Percentiles rank a stretch among this genome's conserved stretches.
Evolutionary conservation across 2,888 invertebrate species (phyloP).

Genomic region (Monochamus alternatus): DNA sequence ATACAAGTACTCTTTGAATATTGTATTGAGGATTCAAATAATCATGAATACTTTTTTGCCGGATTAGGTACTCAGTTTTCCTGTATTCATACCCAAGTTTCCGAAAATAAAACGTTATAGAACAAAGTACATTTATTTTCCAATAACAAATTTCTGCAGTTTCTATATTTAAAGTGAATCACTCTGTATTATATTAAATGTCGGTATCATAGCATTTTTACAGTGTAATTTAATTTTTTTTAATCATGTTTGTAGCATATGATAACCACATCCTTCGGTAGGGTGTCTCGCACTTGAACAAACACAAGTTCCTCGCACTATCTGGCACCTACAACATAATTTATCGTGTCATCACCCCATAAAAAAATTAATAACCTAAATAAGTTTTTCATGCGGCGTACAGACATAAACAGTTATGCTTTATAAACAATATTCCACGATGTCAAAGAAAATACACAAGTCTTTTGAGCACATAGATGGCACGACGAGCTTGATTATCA

Average conservation of each 20-base stretch:
- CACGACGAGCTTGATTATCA: slow-evolving; percentile 32
- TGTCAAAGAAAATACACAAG: slow-evolving; percentile 28
- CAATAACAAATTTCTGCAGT: no score
- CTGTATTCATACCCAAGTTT: no score
- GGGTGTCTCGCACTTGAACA: neutral
- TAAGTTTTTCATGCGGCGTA: slow-evolving; percentile 4
- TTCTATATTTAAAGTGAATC: no score
- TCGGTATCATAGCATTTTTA: no score
- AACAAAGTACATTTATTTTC: no score
- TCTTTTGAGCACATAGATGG: slow-evolving; percentile 25
- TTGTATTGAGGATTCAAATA: no score
- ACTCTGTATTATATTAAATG: no score
- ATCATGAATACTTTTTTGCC: no score
- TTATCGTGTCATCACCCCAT: neutral
- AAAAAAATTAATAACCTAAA: slow-evolving; percentile 20
- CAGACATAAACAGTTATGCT: slow-evolving; percentile 15
- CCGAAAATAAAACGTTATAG: no score
- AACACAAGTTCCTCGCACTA: neutral
- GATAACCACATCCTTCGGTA: neutral
- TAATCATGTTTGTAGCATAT: neutral
- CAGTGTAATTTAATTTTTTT: no score
- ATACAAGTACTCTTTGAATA: no score
- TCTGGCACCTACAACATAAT: slow-evolving; percentile 3
- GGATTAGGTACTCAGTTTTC: no score
- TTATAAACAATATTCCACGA: slow-evolving; percentile 5